Evolutionary conservation across 2,113 vertebrate species (phyloP).

Genomic region (Callaeas wilsoni): DNA sequence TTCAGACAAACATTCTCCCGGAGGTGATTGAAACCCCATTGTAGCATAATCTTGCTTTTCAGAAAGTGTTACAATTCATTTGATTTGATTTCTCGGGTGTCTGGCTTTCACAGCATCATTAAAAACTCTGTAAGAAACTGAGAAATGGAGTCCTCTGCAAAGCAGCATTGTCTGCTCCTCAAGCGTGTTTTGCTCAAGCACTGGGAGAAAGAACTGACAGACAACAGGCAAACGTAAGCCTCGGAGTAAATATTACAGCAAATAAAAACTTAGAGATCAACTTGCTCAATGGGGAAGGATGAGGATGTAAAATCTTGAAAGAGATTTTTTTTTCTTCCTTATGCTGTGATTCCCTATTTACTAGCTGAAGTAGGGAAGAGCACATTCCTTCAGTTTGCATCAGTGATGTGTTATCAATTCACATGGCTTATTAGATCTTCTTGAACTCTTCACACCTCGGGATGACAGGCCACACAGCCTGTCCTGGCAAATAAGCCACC

Average conservation of each 20-base stretch:
- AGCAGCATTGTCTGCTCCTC: slow-evolving; percentile 70
- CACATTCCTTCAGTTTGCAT: background rate
- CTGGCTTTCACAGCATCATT: slow-evolving; percentile 78
- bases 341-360: background rate
- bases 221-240: background rate
- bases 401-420: background rate
- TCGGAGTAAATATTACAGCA: background rate
- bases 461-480: background rate
- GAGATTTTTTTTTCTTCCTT: background rate
- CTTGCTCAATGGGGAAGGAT: background rate
- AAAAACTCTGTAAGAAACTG: slow-evolving; percentile 79
- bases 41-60: slow-evolving; percentile 92
- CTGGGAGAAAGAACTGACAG: background rate
- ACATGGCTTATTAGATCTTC: background rate
- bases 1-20: slow-evolving; percentile 72
- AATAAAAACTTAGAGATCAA: background rate
- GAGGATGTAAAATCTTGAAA: background rate
- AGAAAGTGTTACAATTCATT: slow-evolving; percentile 90
- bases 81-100: slow-evolving; percentile 85
- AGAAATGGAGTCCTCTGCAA: slow-evolving; percentile 78
- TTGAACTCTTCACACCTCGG: background rate
- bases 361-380: background rate
- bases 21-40: slow-evolving; percentile 81
- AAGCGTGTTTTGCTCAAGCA: background rate
- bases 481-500: background rate